Evolutionary conservation across 2,888 invertebrate genomes (phyloP), one percentile per base, ranked within the genome.

Genomic region (Lasioglossum morio): DNA sequence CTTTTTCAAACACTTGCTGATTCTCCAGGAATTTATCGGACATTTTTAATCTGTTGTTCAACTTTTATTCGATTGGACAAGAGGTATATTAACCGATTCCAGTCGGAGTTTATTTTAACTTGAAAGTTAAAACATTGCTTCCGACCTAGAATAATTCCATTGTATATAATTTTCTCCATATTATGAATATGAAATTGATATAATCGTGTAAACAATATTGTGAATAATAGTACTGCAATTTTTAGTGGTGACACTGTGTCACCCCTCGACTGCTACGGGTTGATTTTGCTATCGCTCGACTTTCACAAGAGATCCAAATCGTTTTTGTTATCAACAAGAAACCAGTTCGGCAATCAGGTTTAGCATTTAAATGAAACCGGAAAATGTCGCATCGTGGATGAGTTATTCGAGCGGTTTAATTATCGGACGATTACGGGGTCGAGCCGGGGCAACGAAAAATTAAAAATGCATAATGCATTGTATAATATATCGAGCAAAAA

Each of bases 401-500:
- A 60, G 12, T 60, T 60, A 27, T 60, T 60, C 60, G n/a, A 27
- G 60, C 27, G 27, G 60, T 27, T 63, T 63, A 63, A 63, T 27
- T 63, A 30, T 16, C 27, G 63, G 14, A 5, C 63, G 63, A 63
- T 63, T 27, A 63, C 16, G 27, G 63, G 30, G 30, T 60, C 60
- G 57, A 10, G 57, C 57, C n/a, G 57, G 57, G n/a, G 57, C n/a
- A n/a, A 57, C n/a, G 60, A 60, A 8, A 34, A 66, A 66, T 66
- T 34, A 66, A 66, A 34, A 19, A 34, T 34, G 66, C 34, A 34
- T 40, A 40, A 70, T 40, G 14, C 70, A 70, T 37, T 37, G 70
- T 40, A 40, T 70, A 70, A 40, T 34, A n/a, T n/a, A 70, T 70
- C n/a, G 70, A 10, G 70, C 37, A 70, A 40, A 70, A 40, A 40